Evolutionary conservation across 1,140 invertebrate genomes (phyloP).

Genomic region (Fopius arisanus): DNA sequence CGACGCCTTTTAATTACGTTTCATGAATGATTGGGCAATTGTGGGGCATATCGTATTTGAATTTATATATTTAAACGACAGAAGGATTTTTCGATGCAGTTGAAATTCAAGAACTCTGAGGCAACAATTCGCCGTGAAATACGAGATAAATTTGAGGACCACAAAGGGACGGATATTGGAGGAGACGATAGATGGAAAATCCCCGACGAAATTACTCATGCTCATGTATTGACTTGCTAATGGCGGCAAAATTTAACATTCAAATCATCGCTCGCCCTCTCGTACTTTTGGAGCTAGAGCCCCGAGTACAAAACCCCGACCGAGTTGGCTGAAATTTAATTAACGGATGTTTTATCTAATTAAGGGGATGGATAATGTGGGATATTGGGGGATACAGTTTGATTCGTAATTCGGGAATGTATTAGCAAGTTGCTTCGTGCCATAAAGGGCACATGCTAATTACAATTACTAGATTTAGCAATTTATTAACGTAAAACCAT

Average conservation of each 20-base stretch:
- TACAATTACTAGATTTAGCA: no score
- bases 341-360: background rate
- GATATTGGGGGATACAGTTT: background rate
- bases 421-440: background rate
- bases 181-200: background rate
- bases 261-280: slow-evolving; percentile 34
- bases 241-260: slow-evolving; percentile 40
- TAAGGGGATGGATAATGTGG: background rate
- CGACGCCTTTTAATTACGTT: no score
- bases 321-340: background rate
- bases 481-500: no score
- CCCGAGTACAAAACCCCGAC: background rate
- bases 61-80: no score
- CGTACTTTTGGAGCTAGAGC: background rate
- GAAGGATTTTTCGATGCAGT: background rate
- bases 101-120: background rate
- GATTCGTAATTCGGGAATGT: background rate
- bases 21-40: no score
- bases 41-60: no score
- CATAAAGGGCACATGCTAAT: no score
- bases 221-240: slow-evolving; percentile 41
- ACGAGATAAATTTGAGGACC: background rate
- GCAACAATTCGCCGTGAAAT: background rate
- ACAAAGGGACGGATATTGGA: background rate
- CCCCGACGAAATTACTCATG: slow-evolving; percentile 24